Conservation (phyloP, 2,888 invertebrate species). For the Odontothrips loti region DNA sequence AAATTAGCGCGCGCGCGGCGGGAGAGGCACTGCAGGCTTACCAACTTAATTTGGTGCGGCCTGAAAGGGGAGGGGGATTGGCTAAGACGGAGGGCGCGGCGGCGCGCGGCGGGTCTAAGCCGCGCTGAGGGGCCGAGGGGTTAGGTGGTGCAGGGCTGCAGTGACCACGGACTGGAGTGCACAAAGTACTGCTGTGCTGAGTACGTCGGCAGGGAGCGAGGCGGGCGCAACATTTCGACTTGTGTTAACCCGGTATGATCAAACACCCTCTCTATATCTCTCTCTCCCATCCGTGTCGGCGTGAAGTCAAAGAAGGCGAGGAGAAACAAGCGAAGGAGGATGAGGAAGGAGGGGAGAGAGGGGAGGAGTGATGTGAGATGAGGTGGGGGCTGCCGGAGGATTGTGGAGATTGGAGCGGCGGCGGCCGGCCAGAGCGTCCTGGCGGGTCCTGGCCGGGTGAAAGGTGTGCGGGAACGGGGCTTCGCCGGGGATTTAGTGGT, state of each 20-base stretch:
- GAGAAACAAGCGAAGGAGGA: too few species aligned
- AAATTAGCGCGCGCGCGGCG: not conserved
- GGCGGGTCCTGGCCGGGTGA: constrained; percentile 21
- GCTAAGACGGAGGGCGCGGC: not conserved
- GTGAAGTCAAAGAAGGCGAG: too few species aligned
- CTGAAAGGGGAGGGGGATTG: not conserved
- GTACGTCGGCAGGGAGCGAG: too few species aligned
- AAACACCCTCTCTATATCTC: too few species aligned
- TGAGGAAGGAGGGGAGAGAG: too few species aligned
- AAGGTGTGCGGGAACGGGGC: constrained; percentile 6
- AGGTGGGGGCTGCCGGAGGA: not conserved
- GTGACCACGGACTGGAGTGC: too few species aligned
- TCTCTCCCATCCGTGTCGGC: too few species aligned
- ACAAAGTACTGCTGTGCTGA: too few species aligned
- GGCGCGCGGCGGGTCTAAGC: not conserved
- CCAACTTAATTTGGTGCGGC: constrained; percentile 16
- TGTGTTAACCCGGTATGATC: too few species aligned
- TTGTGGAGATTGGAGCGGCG: constrained; percentile 15
- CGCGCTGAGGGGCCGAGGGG: not conserved
- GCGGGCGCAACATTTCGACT: too few species aligned
- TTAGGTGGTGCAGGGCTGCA: not conserved
- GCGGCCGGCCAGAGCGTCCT: too few species aligned
- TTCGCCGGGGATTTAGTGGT: constrained; percentile 1
- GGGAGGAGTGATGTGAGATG: not conserved
- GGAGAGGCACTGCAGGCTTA: not conserved